phyloP scores from a whole-genome alignment of 92 coral and sea anemone genomes.

The Zoanthus sansibaricus region DNA sequence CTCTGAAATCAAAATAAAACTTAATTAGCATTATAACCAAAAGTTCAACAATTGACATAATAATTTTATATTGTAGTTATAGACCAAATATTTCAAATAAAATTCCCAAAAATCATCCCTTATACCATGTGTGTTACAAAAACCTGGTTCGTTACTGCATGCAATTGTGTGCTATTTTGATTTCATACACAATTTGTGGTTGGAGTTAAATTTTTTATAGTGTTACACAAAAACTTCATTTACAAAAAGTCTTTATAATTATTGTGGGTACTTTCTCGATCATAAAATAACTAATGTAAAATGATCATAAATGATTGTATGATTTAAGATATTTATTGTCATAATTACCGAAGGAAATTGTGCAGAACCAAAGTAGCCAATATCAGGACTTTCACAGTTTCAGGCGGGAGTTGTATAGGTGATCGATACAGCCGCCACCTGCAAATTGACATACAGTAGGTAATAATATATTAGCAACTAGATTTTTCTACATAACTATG shows the following conservation, averaged over 20 bases:
- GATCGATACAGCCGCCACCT: constrained; percentile 60
- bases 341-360: constrained; percentile 49
- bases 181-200: not conserved
- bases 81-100: too few species aligned
- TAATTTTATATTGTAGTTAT: too few species aligned
- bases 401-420: constrained; percentile 52
- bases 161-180: not conserved
- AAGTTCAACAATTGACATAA: too few species aligned
- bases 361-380: constrained; percentile 62
- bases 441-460: constrained; percentile 32
- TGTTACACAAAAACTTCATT: not conserved
- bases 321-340: not conserved
- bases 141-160: not conserved
- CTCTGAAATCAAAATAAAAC: too few species aligned
- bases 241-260: not conserved
- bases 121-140: not conserved
- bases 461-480: not conserved
- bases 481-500: not conserved
- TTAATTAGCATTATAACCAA: too few species aligned
- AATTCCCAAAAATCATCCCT: not conserved
- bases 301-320: not conserved
- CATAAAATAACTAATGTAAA: not conserved
- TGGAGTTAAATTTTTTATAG: not conserved
- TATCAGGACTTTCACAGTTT: constrained; percentile 56
- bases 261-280: not conserved